Evolutionary conservation across 2,888 invertebrate species (phyloP).

Genomic region (Sceliomorpha sp.): DNA sequence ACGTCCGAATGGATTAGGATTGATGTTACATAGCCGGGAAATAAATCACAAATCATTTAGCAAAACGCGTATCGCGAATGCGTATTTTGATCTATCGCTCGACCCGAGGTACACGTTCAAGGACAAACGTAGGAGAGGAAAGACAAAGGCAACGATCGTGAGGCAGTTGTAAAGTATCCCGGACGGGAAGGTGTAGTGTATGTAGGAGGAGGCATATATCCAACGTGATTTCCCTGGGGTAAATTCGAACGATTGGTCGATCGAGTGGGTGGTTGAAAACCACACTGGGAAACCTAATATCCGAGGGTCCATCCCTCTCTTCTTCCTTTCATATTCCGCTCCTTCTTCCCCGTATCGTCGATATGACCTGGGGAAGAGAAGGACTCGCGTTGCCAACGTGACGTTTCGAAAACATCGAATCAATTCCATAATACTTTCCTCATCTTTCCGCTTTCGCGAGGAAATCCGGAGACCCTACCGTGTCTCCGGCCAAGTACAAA

Average conservation of each 20-base stretch:
- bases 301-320: conserved; percentile 65
- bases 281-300: conserved; percentile 79
- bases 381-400: conserved; percentile 37
- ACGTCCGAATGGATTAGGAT: no score
- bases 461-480: no score
- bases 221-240: conserved; percentile 78
- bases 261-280: conserved; percentile 79
- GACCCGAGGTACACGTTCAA: neutral
- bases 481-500: no score
- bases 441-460: no score
- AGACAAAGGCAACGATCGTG: conserved; percentile 44
- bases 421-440: no score
- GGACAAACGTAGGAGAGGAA: conserved; percentile 3
- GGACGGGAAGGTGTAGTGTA: conserved; percentile 55
- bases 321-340: conserved; percentile 43
- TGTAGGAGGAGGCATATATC: conserved; percentile 72
- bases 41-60: no score
- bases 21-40: no score
- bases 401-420: conserved; percentile 39
- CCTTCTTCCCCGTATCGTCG: conserved; percentile 42
- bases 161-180: conserved; percentile 50
- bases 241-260: conserved; percentile 78
- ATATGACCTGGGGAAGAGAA: conserved; percentile 38
- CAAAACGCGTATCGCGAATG: no score
- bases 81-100: no score